Percentiles rank a stretch among this genome's conserved stretches.
Evolutionary conservation across 2,797 vertebrate species (phyloP).

Genomic region (Eleutherodactylus coqui): DNA sequence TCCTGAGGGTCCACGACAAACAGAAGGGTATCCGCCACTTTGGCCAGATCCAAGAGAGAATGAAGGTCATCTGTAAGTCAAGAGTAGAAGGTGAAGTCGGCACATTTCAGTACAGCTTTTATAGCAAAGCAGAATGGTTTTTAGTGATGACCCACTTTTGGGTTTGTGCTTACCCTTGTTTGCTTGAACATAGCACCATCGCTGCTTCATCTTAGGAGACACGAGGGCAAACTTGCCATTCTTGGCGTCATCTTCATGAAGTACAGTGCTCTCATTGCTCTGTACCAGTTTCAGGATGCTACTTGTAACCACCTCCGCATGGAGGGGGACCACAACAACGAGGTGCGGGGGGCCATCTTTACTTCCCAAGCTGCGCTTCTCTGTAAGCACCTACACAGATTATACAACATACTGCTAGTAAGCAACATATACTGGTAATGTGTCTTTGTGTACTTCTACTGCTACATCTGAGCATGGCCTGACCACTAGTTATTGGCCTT

Average conservation of each 20-base stretch:
- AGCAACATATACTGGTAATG: no score
- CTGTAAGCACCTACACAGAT: conserved; percentile 82
- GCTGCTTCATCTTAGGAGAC: conserved; percentile 87
- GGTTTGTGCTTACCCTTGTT: conserved; percentile 77
- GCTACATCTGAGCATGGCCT: no score
- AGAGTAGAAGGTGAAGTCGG: conserved; percentile 31
- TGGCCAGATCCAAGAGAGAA: conserved; percentile 88
- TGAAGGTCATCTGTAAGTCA: conserved; percentile 84
- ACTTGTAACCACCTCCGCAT: conserved; percentile 70
- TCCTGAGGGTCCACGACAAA: conserved; percentile 87
- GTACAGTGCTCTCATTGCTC: conserved; percentile 70
- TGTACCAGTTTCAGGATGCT: conserved; percentile 77
- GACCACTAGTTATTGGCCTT: no score
- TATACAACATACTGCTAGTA: not conserved
- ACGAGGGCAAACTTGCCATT: conserved; percentile 82
- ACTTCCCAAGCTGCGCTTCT: conserved; percentile 90
- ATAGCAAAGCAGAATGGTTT: not conserved
- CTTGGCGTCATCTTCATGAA: conserved; percentile 72
- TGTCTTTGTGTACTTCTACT: no score
- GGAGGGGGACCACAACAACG: conserved; percentile 85
- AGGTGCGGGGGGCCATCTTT: conserved; percentile 91
- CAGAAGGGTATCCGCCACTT: conserved; percentile 91
- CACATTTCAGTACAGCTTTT: not conserved
- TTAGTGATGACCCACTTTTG: not conserved
- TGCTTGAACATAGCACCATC: conserved; percentile 85